A percentile compares a stretch with the other conserved stretches of the same genome.
These are phyloP conservation scores for Crossocerus cetratus DNA, from an alignment of 2,888 invertebrate genomes.

Conservation along the genomic window DNA sequence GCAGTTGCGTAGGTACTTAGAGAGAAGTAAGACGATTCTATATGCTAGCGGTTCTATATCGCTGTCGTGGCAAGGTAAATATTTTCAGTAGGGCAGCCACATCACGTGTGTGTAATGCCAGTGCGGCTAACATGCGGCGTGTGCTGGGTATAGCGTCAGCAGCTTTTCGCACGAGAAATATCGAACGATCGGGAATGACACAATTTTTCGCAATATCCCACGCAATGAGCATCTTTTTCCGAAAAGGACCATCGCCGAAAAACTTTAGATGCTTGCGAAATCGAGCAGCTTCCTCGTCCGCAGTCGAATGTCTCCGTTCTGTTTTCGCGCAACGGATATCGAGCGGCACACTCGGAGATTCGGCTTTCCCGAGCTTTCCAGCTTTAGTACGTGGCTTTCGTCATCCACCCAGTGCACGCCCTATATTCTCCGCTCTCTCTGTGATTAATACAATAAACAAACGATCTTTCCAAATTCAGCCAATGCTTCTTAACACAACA, in stretches of 20 bases:
- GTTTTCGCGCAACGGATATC: constrained; percentile 48
- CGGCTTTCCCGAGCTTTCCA: constrained; percentile 57
- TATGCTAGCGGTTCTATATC: constrained; percentile 14
- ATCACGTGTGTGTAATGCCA: constrained; percentile 47
- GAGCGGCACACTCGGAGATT: constrained; percentile 52
- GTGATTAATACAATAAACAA: constrained; percentile 16
- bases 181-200: constrained; percentile 67
- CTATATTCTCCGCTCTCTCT: constrained; percentile 14
- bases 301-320: constrained; percentile 24
- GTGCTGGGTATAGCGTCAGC: constrained; percentile 61
- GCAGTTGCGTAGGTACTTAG: no score
- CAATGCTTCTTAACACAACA: background rate
- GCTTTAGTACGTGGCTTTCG: constrained; percentile 48
- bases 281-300: background rate
- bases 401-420: constrained; percentile 41
- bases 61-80: constrained; percentile 49
- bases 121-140: constrained; percentile 63
- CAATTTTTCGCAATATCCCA: constrained; percentile 50
- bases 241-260: background rate
- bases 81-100: constrained; percentile 49
- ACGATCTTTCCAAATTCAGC: background rate
- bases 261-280: background rate
- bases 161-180: constrained; percentile 66
- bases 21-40: background rate
- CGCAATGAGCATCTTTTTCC: background rate